These are phyloP conservation scores for Dicerorhinus sumatrensis DNA, from an alignment of 2,113 vertebrate genomes.

Conservation along the genomic window DNA sequence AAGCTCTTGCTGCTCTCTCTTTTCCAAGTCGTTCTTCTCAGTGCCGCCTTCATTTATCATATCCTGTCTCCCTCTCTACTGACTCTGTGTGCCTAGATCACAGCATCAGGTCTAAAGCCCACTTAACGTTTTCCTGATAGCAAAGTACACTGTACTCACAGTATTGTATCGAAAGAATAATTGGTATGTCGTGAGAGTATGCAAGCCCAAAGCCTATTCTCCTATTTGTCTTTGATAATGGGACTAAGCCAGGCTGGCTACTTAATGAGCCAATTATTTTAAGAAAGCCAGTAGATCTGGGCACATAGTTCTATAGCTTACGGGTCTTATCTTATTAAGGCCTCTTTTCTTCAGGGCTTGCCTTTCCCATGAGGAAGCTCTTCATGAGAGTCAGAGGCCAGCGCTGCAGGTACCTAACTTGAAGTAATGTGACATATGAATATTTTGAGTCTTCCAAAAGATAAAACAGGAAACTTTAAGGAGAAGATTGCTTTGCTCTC, in stretches of 20 bases:
- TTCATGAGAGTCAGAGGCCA: conserved; percentile 50
- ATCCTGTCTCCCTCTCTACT: background rate
- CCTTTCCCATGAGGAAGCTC: conserved; percentile 42
- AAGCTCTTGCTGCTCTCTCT: conserved; percentile 45
- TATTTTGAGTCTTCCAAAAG: conserved; percentile 51
- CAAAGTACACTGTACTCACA: conserved; percentile 3
- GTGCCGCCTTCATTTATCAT: background rate
- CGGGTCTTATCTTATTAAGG: conserved; percentile 68
- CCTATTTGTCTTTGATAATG: conserved; percentile 57
- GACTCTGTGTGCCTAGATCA: background rate
- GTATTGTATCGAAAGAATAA: conserved; percentile 8
- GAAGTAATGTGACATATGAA: background rate
- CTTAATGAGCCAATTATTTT: conserved; percentile 66
- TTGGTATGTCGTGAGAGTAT: background rate
- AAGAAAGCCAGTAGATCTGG: background rate
- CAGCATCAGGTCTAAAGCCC: background rate
- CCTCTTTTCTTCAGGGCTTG: conserved; percentile 55
- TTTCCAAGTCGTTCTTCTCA: background rate
- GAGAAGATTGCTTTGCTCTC: background rate
- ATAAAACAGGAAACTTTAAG: conserved; percentile 19
- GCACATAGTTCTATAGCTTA: conserved; percentile 16
- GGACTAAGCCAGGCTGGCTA: conserved; percentile 13
- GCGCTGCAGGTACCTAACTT: conserved; percentile 19
- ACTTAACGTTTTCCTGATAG: conserved; percentile 51
- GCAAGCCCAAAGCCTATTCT: background rate